These are phyloP conservation scores for Isaurus tuberculatus DNA, from an alignment of 92 coral and sea anemone genomes.

Conservation along the genomic window DNA sequence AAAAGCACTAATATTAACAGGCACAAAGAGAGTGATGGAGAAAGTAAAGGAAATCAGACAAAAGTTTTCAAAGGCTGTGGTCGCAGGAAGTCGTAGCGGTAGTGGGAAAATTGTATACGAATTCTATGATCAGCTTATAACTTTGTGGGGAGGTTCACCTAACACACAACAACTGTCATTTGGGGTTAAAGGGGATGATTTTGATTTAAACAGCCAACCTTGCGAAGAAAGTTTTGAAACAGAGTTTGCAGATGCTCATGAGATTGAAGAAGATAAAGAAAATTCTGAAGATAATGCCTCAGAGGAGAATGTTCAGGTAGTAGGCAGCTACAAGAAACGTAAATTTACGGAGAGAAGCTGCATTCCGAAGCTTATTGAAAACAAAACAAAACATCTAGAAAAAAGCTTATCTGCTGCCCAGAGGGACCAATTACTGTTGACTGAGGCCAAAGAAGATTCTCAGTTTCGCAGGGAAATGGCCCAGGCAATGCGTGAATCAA, in stretches of 20 bases:
- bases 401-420: slow-evolving; percentile 59
- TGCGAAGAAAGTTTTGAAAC: too few species aligned
- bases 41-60: slow-evolving; percentile 62
- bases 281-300: too few species aligned
- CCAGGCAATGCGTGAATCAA: slow-evolving; percentile 60
- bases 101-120: slow-evolving; percentile 64
- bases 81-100: slow-evolving; percentile 61
- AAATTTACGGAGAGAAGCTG: neutral
- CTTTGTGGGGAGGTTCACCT: slow-evolving; percentile 61
- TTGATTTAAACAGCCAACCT: neutral
- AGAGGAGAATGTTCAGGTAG: neutral
- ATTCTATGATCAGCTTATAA: slow-evolving; percentile 55
- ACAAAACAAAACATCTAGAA: slow-evolving; percentile 67
- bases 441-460: slow-evolving; percentile 69
- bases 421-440: slow-evolving; percentile 57
- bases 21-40: slow-evolving; percentile 65
- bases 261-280: too few species aligned
- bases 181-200: slow-evolving; percentile 61
- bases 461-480: slow-evolving; percentile 61
- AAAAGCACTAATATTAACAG: slow-evolving; percentile 52
- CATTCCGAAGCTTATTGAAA: too few species aligned
- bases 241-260: too few species aligned
- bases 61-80: slow-evolving; percentile 57
- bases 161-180: slow-evolving; percentile 47
- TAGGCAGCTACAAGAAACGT: neutral